These are phyloP conservation scores for Drosophila trapezifrons DNA, from an alignment of 1,140 invertebrate genomes.

Conservation along the genomic window DNA sequence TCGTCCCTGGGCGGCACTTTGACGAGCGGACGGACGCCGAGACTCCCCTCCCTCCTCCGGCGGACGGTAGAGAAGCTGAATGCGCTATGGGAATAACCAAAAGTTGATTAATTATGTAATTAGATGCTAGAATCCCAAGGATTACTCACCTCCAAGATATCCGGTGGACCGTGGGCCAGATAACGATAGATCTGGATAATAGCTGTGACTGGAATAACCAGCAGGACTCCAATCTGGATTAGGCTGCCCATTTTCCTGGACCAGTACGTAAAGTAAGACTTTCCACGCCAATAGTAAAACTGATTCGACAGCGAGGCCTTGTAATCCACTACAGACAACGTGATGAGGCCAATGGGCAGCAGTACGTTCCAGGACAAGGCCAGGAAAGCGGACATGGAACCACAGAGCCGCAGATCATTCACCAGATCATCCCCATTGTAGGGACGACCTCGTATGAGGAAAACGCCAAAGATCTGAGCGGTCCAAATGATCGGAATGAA, in stretches of 20 bases:
- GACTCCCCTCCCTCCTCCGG: conserved; percentile 51
- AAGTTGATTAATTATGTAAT: background rate
- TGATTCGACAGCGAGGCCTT: conserved; percentile 80
- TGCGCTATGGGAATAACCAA: conserved; percentile 85
- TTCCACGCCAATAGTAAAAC: conserved; percentile 82
- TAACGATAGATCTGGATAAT: conserved; percentile 93
- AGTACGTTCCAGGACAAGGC: conserved; percentile 96
- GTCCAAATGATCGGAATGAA: conserved; percentile 93
- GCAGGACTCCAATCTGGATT: conserved; percentile 90
- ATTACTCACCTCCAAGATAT: conserved; percentile 92
- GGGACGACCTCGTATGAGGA: conserved; percentile 92
- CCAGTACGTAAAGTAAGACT: conserved; percentile 90
- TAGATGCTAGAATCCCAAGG: no score
- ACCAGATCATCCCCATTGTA: conserved; percentile 93
- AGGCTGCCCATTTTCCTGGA: conserved; percentile 90
- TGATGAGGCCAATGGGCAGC: conserved; percentile 90
- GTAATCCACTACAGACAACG: conserved; percentile 84
- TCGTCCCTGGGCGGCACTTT: conserved; percentile 40
- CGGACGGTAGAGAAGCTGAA: conserved; percentile 84
- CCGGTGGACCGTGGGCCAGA: conserved; percentile 91
- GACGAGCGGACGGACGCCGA: conserved; percentile 56
- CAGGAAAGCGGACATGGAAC: conserved; percentile 88
- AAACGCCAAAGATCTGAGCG: conserved; percentile 90
- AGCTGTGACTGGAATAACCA: conserved; percentile 90
- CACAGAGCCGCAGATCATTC: conserved; percentile 86